Conservation (phyloP, 2,797 vertebrate genomes). For the Helostoma temminkii region DNA sequence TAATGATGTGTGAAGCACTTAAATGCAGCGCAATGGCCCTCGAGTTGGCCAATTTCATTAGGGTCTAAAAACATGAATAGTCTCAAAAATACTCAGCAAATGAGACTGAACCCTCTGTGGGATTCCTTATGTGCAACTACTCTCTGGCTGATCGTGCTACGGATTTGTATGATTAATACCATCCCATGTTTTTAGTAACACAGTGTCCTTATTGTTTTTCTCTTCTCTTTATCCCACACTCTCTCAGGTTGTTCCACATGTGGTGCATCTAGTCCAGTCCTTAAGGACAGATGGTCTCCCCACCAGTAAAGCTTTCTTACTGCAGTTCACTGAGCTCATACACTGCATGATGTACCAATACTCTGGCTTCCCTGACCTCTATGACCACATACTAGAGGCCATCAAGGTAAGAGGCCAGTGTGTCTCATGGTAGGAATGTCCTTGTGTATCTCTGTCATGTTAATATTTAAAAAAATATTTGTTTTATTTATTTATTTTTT, state of each 20-base stretch:
- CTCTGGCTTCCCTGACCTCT: constrained; percentile 98
- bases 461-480: too few relatives aligned
- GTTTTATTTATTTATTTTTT: too few relatives aligned
- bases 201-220: constrained; percentile 23
- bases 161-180: constrained; percentile 38
- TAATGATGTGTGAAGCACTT: constrained; percentile 70
- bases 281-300: constrained; percentile 90
- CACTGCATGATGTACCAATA: constrained; percentile 99
- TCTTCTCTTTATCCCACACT: constrained; percentile 11
- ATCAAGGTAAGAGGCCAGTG: constrained; percentile 88
- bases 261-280: constrained; percentile 90
- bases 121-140: constrained; percentile 26
- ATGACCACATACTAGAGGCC: constrained; percentile 94
- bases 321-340: constrained; percentile 92
- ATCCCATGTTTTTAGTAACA: not conserved
- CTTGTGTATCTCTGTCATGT: too few relatives aligned
- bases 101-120: constrained; percentile 53
- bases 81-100: constrained; percentile 49
- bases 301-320: constrained; percentile 91
- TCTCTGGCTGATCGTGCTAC: constrained; percentile 13
- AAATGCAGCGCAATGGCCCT: constrained; percentile 59
- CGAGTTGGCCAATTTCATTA: constrained; percentile 61
- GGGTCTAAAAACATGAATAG: constrained; percentile 56
- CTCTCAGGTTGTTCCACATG: constrained; percentile 91
- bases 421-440: not conserved